Conservation (phyloP, 2,797 vertebrate genomes). For the Perdix hodgsoniae region DNA sequence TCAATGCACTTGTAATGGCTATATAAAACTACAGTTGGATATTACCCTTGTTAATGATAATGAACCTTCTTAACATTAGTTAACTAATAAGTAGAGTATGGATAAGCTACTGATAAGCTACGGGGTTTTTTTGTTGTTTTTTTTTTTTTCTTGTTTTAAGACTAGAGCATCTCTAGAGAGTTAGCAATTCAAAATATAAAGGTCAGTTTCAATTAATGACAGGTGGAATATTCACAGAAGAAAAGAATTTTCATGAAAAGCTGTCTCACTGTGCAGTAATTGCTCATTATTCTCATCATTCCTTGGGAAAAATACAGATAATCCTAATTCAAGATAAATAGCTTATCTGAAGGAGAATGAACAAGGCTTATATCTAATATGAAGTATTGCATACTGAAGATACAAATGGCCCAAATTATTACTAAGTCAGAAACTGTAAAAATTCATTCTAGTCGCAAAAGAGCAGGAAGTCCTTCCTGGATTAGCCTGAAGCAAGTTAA, state of each 20-base stretch:
- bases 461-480: not conserved
- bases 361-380: not conserved
- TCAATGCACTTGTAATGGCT: not conserved
- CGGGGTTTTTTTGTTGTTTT: too few species aligned
- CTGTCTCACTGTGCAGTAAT: not conserved
- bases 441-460: not conserved
- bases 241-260: not conserved
- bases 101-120: not conserved
- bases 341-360: not conserved
- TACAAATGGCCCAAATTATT: not conserved
- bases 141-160: not conserved
- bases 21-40: not conserved
- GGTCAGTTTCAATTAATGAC: not conserved
- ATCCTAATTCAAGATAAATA: slow-evolving; percentile 20
- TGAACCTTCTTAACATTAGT: not conserved
- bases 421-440: not conserved
- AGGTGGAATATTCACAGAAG: slow-evolving; percentile 15
- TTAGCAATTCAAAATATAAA: slow-evolving; percentile 28
- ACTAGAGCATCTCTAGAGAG: slow-evolving; percentile 9
- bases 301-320: slow-evolving; percentile 24
- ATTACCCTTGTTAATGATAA: not conserved
- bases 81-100: not conserved
- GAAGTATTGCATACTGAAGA: not conserved
- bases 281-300: slow-evolving; percentile 40
- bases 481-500: not conserved